These are phyloP conservation scores for Pocota personata DNA, from an alignment of 2,888 invertebrate genomes.

Conservation along the genomic window DNA sequence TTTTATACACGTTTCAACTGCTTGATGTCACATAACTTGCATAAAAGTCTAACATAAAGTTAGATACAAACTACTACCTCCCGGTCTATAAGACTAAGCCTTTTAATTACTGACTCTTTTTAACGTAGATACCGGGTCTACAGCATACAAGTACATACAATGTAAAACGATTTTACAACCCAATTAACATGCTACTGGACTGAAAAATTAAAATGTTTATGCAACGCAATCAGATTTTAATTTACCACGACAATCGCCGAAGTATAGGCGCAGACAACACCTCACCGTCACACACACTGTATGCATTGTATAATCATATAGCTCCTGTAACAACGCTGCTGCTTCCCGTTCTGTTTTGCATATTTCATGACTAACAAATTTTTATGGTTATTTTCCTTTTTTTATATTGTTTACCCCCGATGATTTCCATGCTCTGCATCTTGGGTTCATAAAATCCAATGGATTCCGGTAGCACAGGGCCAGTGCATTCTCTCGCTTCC, in stretches of 20 bases:
- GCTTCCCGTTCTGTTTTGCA: constrained; percentile 10
- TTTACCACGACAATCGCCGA: constrained; percentile 12
- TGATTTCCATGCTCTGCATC: not conserved
- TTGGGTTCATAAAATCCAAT: not conserved
- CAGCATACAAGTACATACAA: constrained; percentile 1
- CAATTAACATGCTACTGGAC: constrained; percentile 17
- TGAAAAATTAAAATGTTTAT: constrained; percentile 42
- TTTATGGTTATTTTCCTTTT: constrained; percentile 17
- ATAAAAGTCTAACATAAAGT: no score
- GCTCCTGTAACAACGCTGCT: not conserved
- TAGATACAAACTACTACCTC: no score
- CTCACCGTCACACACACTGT: not conserved
- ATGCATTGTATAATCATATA: not conserved
- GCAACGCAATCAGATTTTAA: constrained; percentile 40
- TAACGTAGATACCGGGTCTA: not conserved
- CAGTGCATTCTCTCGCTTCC: not conserved
- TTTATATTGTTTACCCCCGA: not conserved
- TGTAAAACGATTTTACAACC: constrained; percentile 10
- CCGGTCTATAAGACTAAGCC: not conserved
- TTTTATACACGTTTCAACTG: no score
- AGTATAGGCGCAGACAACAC: not conserved
- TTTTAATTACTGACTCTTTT: not conserved
- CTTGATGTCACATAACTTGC: no score
- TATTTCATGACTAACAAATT: constrained; percentile 39
- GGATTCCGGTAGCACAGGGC: not conserved